Base-by-base conservation (phyloP, 2,797 vertebrate genomes). In the Siniperca obscura region DNA sequence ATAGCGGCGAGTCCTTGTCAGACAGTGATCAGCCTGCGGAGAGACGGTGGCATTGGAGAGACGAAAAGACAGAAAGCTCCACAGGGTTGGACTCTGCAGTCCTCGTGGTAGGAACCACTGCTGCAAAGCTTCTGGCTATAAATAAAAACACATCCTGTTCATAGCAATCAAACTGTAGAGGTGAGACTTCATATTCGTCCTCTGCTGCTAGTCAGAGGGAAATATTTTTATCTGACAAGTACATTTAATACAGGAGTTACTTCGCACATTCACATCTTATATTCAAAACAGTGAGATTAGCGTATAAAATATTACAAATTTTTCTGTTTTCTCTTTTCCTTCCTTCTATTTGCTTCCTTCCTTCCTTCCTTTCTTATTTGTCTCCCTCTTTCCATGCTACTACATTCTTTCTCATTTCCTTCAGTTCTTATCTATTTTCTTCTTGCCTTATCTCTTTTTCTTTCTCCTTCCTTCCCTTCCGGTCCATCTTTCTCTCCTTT, bases 1-100 rank as follows among this genome's bases (percentile, higher is more conserved):
- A 78, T 65, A 73, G 78, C 85, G 59, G 64, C 2, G 44, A 78
- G 86, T 86, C 84, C 82, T 85, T 65, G 84, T 86, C 76, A 84
- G 34, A 78, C 67, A 34, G 21, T 2, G 53, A 75, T 67, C 52
- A 2, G 42, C 68, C 65, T 0, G 36, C 61, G 0, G 46, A 74
- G 76, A 67, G 25, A 61, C 40, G 5, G 22, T 9, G 25, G 10
- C 30, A 57, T 17, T 27, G 38, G 22, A 55, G 62, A 66, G 48
- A 60, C 13, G 1, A 38, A 30, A 46, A 76, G 69, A 22, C 12
- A 2, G 42, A 80, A 77, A 65, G 5, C 46, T 60, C 64, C 12
- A 6, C 25, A 0, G 25, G 30, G 25, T 5, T 25, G 25, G 13
- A 17, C 27, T 38, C 40, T 30, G 21, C 19, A 21, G 67, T n/a